These are phyloP conservation scores for Anticlea derivata DNA, from an alignment of 2,888 invertebrate species.

Conservation along the genomic window DNA sequence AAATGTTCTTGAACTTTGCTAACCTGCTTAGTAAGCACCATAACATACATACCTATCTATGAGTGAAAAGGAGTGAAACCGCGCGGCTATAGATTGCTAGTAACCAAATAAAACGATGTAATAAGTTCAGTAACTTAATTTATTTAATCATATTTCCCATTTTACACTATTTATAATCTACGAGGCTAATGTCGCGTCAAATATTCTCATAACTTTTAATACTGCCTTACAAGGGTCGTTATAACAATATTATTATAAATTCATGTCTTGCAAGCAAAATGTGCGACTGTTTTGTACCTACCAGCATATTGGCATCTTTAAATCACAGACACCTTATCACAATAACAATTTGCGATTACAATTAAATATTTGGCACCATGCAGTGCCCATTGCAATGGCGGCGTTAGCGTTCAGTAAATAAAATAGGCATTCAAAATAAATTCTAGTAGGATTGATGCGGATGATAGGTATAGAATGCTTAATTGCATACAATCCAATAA, in stretches of 20 bases:
- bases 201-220: conserved; percentile 21
- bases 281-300: conserved; percentile 1
- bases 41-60: too few species aligned
- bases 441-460: background rate
- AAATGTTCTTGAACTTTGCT: too few species aligned
- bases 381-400: conserved; percentile 6
- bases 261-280: conserved; percentile 14
- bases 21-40: too few species aligned
- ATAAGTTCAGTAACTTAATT: conserved; percentile 21
- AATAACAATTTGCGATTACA: conserved; percentile 7
- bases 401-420: conserved; percentile 1
- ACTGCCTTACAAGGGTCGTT: conserved; percentile 19
- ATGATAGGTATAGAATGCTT: too few species aligned
- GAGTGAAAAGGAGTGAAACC: too few species aligned
- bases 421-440: conserved; percentile 5
- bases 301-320: conserved; percentile 26
- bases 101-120: conserved; percentile 22
- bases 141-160: conserved; percentile 24
- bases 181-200: conserved; percentile 17
- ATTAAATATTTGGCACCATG: conserved; percentile 27
- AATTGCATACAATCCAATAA: too few species aligned
- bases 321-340: conserved; percentile 24
- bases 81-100: too few species aligned
- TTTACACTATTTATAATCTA: conserved; percentile 29
- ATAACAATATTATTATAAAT: conserved; percentile 10